Evolutionary conservation across 2,888 invertebrate species (phyloP).

Genomic region (Nomada ferruginata): DNA sequence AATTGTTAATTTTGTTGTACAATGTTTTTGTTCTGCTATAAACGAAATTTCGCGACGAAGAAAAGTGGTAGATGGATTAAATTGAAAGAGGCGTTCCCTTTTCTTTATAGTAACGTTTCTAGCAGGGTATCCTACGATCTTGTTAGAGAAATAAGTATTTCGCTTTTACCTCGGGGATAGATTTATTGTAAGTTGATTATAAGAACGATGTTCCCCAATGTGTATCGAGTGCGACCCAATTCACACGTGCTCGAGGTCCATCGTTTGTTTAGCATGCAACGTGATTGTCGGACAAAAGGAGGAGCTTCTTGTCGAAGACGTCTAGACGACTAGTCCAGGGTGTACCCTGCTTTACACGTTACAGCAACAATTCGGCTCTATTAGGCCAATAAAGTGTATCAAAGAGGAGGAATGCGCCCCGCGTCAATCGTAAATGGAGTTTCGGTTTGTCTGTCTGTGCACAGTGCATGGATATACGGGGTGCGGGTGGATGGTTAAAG

Average conservation of each 20-base stretch:
- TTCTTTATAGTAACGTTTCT: too few relatives aligned
- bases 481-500: slow-evolving; percentile 64
- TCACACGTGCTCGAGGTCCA: slow-evolving; percentile 29
- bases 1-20: too few relatives aligned
- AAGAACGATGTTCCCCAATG: slow-evolving; percentile 9
- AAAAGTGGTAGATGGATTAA: too few relatives aligned
- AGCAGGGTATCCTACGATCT: too few relatives aligned
- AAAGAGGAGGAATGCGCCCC: slow-evolving; percentile 69
- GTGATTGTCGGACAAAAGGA: slow-evolving; percentile 54
- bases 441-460: slow-evolving; percentile 56
- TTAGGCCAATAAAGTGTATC: slow-evolving; percentile 70
- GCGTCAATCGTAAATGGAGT: slow-evolving; percentile 61
- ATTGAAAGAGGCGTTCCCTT: too few relatives aligned
- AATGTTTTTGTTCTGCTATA: too few relatives aligned
- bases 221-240: slow-evolving; percentile 34
- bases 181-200: slow-evolving; percentile 25
- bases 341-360: slow-evolving; percentile 62
- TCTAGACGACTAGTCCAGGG: slow-evolving; percentile 53
- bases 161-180: background rate
- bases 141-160: background rate
- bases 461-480: slow-evolving; percentile 46
- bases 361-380: slow-evolving; percentile 68
- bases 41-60: too few relatives aligned
- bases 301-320: slow-evolving; percentile 46
- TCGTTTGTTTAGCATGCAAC: slow-evolving; percentile 65